Evolutionary conservation across 1,140 invertebrate species (phyloP), one percentile per base, ranked within the genome.

Genomic region (Calycopis cecrops): DNA sequence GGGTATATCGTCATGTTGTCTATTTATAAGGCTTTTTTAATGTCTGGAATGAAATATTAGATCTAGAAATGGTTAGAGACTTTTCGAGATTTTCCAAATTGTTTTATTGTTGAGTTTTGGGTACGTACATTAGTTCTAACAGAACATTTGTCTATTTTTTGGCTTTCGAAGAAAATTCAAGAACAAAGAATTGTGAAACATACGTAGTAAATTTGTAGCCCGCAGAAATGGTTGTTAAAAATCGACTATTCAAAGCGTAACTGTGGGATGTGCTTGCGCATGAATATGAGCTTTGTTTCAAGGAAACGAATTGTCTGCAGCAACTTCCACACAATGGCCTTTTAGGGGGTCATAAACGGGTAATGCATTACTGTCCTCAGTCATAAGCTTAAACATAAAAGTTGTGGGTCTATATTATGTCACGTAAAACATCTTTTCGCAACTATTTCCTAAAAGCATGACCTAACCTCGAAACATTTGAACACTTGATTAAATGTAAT

Each of bases 251-350:
- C 69, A 63, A 64, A 28, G 51, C 63, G 68, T 63, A 65, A 52
- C 50, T 51, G 58, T 55, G 58, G 40, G 57, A 60, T 67, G 57
- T 56, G 55, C 48, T 35, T 55, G 52, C 48, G n/a, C 60, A 52
- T 57, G 48, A 48, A 53, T 55, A 67, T 69, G 69, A 57, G 58
- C 48, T 62, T 59, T 59, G 61, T 64, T 71, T 75, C 75, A 73
- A 70, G 72, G 79, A 78, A 76, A 73, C 75, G 66, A 79, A 80
- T 76, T 76, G 73, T 72, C 71, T 76, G 76, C 67, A 57, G 59
- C 63, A 62, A 62, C 67, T 63, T 56, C 55, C 33, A 67, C 56
- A 69, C 72, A 76, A 74, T 69, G 59, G 65, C 53, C 67, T 70
- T 68, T 65, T 56, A 65, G 60, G 60, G 63, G 67, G 66, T 66